Percentiles rank a stretch among this genome's conserved stretches.
These are phyloP conservation scores for Crocallis elinguaria DNA, from an alignment of 2,888 invertebrate genomes.

Conservation along the genomic window DNA sequence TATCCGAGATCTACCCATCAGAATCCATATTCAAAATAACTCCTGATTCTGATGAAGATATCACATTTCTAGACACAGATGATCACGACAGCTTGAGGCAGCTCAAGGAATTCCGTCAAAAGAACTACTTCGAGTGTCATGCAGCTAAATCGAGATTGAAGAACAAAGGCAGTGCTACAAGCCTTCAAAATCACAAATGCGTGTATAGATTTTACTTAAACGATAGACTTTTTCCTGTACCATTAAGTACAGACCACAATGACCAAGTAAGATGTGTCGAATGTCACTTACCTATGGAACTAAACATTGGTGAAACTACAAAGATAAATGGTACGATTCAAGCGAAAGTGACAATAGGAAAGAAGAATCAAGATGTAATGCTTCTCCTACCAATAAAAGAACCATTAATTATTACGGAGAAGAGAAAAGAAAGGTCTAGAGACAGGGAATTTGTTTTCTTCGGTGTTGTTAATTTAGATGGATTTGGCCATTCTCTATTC, in stretches of 20 bases:
- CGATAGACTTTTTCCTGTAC: slow-evolving; percentile 83
- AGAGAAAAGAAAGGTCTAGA: slow-evolving; percentile 42
- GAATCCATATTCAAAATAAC: slow-evolving; percentile 46
- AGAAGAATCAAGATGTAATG: slow-evolving; percentile 60
- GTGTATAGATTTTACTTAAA: slow-evolving; percentile 84
- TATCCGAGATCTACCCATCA: slow-evolving; percentile 50
- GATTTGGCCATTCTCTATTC: slow-evolving; percentile 62
- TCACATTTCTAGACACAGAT: slow-evolving; percentile 44
- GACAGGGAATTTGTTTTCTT: slow-evolving; percentile 62
- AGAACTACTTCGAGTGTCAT: slow-evolving; percentile 87
- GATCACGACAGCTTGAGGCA: slow-evolving; percentile 43
- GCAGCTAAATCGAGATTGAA: slow-evolving; percentile 71
- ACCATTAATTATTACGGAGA: slow-evolving; percentile 67
- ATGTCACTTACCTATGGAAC: slow-evolving; percentile 73
- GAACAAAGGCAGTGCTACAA: slow-evolving; percentile 49
- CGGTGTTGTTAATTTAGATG: slow-evolving; percentile 67
- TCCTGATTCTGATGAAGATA: slow-evolving; percentile 52
- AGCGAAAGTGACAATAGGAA: slow-evolving; percentile 67
- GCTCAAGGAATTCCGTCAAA: slow-evolving; percentile 79
- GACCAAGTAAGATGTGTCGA: slow-evolving; percentile 78
- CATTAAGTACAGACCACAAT: slow-evolving; percentile 71
- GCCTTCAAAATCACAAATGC: slow-evolving; percentile 72
- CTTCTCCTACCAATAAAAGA: slow-evolving; percentile 69
- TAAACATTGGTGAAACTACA: slow-evolving; percentile 36
- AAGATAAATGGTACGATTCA: slow-evolving; percentile 72